Base-by-base conservation (phyloP, 1,140 invertebrate species). In the Chionoecetes opilio region DNA sequence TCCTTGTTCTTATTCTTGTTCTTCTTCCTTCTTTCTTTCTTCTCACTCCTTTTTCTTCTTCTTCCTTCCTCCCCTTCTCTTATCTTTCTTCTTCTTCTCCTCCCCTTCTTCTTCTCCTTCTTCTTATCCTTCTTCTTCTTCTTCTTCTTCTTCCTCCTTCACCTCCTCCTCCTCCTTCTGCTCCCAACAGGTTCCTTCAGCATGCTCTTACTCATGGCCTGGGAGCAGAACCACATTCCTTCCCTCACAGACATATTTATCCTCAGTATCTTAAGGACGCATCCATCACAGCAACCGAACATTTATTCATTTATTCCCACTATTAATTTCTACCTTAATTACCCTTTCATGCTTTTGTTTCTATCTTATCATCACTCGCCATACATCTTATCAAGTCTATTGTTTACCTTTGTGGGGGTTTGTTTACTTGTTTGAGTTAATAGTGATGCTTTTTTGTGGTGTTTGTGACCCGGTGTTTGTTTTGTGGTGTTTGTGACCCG, bases 141-240 rank as follows among this genome's bases (percentile, higher is more conserved):
- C 21, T n/a, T n/a, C n/a, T 26, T 75, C 63, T n/a, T 75, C 1
- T n/a, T n/a, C 63, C 8, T n/a, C 9, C 8, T n/a, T 26, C 8
- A 6, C 63, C n/a, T 75, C n/a, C 63, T 26, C 63, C 63, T 75
- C 63, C n/a, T n/a, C 63, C 63, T 75, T 26, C 63, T 75, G 11
- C 63, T 75, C 63, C 8, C 63, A 75, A 21, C 8, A 3, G 21
- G 63, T 75, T 1, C 21, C n/a, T 26, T 21, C 21, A 75, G 26
- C 63, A 5, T 75, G 6, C 26, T 26, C 63, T 75, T 75, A 5
- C 21, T 75, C n/a, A 26, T 75, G 11, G 6, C 21, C 63, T n/a
- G 21, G 63, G n/a, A 75, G 63, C 63, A 75, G n/a, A n/a, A 75
- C 63, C 63, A n/a, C 63, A 75, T 75, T 75, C 63, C n/a, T n/a